Conservation (phyloP, 2,888 invertebrate species). For the Choreutis nemorana region DNA sequence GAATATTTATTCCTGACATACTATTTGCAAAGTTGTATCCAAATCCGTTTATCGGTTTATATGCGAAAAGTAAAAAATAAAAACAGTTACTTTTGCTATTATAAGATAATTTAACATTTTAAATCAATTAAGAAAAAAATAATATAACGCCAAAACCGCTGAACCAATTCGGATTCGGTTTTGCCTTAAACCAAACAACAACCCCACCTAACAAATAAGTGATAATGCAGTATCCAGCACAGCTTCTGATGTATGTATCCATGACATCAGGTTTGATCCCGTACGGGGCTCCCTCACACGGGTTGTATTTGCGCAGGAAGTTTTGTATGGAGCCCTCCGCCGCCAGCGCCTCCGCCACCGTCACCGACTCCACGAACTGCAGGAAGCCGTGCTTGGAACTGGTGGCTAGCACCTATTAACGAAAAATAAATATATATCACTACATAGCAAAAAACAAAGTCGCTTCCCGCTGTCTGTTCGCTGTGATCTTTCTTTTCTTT, state of each 20-base stretch:
- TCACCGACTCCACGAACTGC: constrained; percentile 92
- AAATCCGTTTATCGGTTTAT: too few relatives aligned
- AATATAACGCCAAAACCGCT: not conserved
- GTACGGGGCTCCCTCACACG: constrained; percentile 86
- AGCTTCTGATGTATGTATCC: constrained; percentile 96
- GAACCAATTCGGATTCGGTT: not conserved
- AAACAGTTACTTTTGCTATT: too few relatives aligned
- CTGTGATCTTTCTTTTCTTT: too few relatives aligned
- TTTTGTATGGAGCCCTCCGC: constrained; percentile 91
- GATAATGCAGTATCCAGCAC: constrained; percentile 98
- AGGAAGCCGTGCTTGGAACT: constrained; percentile 96
- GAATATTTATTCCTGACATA: too few relatives aligned
- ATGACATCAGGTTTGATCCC: constrained; percentile 94
- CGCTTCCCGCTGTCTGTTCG: too few relatives aligned
- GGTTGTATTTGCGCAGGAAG: constrained; percentile 90
- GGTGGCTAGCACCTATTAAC: constrained; percentile 96
- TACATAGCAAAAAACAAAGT: too few relatives aligned
- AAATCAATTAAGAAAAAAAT: too few relatives aligned
- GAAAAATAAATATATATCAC: constrained; percentile 29
- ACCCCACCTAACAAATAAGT: constrained; percentile 85
- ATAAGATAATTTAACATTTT: too few relatives aligned
- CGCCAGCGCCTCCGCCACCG: constrained; percentile 90
- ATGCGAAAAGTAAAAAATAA: too few relatives aligned
- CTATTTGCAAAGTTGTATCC: too few relatives aligned
- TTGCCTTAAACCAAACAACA: not conserved